Conservation (phyloP, 2,797 vertebrate genomes). For the Limnodromus scolopaceus region DNA sequence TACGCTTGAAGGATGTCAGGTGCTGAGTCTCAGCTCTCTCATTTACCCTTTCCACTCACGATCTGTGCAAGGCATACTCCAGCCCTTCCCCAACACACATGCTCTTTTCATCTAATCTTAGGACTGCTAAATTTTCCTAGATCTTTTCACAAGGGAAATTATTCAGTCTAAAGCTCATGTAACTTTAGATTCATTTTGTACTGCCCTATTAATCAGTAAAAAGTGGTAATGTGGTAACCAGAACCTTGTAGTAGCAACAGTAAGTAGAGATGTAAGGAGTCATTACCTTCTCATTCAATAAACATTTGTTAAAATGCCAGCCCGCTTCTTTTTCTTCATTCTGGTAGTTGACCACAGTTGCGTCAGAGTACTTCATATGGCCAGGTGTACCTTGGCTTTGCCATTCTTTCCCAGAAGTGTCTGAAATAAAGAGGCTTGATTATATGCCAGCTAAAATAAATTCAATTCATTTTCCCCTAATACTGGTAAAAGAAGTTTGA, state of each 20-base stretch:
- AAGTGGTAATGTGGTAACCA: not conserved
- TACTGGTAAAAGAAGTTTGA: not conserved
- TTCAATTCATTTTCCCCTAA: not conserved
- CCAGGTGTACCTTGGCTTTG: not conserved
- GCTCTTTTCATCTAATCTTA: not conserved
- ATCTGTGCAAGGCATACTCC: not conserved
- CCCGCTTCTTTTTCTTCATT: not conserved
- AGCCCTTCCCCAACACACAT: not conserved
- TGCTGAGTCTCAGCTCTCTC: not conserved
- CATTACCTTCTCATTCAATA: not conserved
- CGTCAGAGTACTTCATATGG: not conserved
- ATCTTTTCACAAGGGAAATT: not conserved
- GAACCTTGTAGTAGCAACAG: not conserved
- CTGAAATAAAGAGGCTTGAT: not conserved
- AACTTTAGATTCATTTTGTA: not conserved
- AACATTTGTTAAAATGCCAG: not conserved
- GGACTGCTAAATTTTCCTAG: not conserved
- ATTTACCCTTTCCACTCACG: not conserved
- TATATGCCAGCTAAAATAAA: not conserved
- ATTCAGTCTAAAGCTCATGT: not conserved
- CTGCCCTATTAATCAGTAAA: not conserved
- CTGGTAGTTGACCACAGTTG: not conserved
- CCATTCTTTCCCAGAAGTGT: not conserved
- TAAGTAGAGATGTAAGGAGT: not conserved
- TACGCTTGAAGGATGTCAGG: not conserved